phyloP scores from a whole-genome alignment of 2,797 vertebrate genomes.

The Peromyscus aztecus region DNA sequence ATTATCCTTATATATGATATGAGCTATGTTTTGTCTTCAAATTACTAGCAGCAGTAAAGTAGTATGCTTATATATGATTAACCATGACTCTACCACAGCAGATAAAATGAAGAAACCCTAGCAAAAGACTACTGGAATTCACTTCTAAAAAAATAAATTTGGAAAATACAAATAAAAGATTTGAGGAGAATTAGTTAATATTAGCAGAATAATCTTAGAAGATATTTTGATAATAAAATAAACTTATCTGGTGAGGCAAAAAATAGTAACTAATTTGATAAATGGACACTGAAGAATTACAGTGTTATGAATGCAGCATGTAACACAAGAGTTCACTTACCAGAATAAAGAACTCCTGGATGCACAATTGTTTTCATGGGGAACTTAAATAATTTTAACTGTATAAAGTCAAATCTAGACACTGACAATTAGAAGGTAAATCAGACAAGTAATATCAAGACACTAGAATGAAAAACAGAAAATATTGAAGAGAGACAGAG shows the following conservation, averaged over 20 bases:
- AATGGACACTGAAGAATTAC: neutral
- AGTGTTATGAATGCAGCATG: neutral
- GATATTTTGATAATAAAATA: neutral
- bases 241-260: neutral
- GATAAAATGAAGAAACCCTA: neutral
- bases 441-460: neutral
- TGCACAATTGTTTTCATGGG: neutral
- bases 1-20: neutral
- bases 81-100: neutral
- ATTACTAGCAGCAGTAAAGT: neutral
- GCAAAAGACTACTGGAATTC: neutral
- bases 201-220: neutral
- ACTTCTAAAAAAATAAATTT: neutral
- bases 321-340: neutral
- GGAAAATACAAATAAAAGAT: neutral
- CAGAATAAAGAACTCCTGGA: neutral
- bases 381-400: neutral
- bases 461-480: neutral
- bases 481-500: neutral
- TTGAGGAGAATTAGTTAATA: neutral
- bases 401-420: neutral
- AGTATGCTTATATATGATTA: neutral
- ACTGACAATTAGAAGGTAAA: neutral
- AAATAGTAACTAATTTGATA: neutral
- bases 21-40: neutral